phyloP scores from a whole-genome alignment of 1,140 invertebrate species.

The Saccostrea cuccullata region DNA sequence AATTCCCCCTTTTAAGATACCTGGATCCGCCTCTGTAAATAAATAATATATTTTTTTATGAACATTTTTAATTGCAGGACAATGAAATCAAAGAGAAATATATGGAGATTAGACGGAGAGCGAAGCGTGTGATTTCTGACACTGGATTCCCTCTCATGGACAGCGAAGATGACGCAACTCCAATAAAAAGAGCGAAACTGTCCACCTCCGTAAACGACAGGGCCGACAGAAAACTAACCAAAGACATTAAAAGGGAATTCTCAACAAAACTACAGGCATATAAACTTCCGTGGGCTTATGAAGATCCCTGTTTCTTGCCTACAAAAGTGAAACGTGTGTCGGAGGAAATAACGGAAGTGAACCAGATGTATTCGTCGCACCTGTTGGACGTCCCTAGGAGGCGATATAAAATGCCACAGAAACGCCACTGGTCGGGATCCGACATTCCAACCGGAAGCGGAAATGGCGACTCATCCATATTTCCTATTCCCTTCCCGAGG shows the following conservation, averaged over 20 bases:
- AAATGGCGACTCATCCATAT: too few relatives aligned
- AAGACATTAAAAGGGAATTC: not conserved
- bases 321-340: not conserved
- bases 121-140: slow-evolving; percentile 23
- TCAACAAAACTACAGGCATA: too few relatives aligned
- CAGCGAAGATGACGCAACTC: not conserved
- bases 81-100: too few relatives aligned
- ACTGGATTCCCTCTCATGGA: not conserved
- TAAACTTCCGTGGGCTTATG: not conserved
- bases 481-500: slow-evolving; percentile 13
- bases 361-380: not conserved
- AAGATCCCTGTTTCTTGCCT: not conserved
- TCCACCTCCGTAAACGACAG: not conserved
- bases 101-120: not conserved
- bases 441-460: not conserved
- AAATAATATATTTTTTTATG: too few relatives aligned
- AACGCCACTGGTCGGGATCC: slow-evolving; percentile 15
- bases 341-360: not conserved
- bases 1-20: too few relatives aligned
- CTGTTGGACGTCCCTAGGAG: not conserved
- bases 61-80: too few relatives aligned
- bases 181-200: not conserved
- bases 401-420: not conserved
- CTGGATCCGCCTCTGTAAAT: too few relatives aligned
- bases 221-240: not conserved